Percentiles rank a stretch among this genome's conserved stretches.
These are phyloP conservation scores for Plagiodera versicolora DNA, from an alignment of 2,888 invertebrate genomes.

Conservation along the genomic window DNA sequence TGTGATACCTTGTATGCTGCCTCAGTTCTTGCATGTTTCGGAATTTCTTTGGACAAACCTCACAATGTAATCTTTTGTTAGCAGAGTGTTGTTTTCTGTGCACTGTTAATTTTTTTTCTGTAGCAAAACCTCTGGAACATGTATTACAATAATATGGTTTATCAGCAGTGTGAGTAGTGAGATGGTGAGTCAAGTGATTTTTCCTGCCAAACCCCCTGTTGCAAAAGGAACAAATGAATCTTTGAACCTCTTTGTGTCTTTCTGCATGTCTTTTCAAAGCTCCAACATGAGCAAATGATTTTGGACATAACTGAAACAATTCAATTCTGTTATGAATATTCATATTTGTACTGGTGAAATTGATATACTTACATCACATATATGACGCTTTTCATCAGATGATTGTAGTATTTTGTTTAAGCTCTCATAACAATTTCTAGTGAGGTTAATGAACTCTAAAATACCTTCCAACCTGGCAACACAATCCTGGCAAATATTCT, in stretches of 20 bases:
- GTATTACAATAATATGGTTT: conserved; percentile 59
- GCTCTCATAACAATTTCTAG: not conserved
- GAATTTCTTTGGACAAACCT: conserved; percentile 60
- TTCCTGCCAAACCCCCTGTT: not conserved
- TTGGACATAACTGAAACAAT: not conserved
- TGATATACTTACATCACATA: not conserved
- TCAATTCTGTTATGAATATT: not conserved
- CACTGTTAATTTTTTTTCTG: conserved; percentile 54
- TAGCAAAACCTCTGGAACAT: conserved; percentile 60
- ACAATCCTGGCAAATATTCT: not conserved
- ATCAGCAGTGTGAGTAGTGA: conserved; percentile 54
- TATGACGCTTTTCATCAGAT: not conserved
- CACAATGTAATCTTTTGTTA: conserved; percentile 52
- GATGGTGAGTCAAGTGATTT: conserved; percentile 46
- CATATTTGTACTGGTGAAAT: not conserved
- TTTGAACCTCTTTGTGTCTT: not conserved
- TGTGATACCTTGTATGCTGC: conserved; percentile 61
- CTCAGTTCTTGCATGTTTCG: conserved; percentile 58
- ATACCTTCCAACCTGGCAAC: not conserved
- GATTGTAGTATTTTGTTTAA: not conserved
- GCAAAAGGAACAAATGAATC: not conserved
- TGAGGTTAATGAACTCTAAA: not conserved
- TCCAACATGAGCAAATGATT: not conserved
- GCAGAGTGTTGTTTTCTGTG: conserved; percentile 39
- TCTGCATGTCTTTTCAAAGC: not conserved